A percentile compares a stretch with the other conserved stretches of the same genome.
Evolutionary conservation across 2,797 vertebrate species (phyloP).

Genomic region (Taeniopygia guttata): DNA sequence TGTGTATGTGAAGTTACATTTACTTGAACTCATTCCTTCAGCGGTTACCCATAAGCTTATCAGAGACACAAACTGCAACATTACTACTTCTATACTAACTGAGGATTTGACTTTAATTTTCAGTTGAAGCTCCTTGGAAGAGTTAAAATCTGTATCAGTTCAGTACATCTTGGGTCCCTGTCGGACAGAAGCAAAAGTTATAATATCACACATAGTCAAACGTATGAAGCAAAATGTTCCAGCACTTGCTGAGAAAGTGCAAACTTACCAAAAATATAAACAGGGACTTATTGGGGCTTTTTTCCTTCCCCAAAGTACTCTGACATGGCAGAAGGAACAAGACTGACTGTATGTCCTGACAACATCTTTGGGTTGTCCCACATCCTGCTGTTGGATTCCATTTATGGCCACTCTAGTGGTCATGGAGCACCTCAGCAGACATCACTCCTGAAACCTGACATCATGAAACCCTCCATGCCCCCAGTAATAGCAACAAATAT

Average conservation of each 20-base stretch:
- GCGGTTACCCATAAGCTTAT: constrained; percentile 2
- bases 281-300: fast-evolving
- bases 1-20: neutral
- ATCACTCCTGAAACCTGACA: neutral
- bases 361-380: neutral
- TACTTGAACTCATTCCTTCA: neutral
- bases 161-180: neutral
- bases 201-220: neutral
- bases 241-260: neutral
- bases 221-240: neutral
- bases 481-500: neutral
- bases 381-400: neutral
- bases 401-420: neutral
- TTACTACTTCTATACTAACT: neutral
- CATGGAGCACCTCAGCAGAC: neutral
- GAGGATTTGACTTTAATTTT: neutral
- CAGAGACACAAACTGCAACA: constrained; percentile 16
- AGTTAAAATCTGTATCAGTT: neutral
- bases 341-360: neutral
- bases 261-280: neutral
- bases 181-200: neutral
- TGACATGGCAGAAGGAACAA: neutral
- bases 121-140: neutral
- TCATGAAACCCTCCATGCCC: neutral
- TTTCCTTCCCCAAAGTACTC: neutral